phyloP scores from a whole-genome alignment of 2,888 invertebrate species.

The Dusona sp. region DNA sequence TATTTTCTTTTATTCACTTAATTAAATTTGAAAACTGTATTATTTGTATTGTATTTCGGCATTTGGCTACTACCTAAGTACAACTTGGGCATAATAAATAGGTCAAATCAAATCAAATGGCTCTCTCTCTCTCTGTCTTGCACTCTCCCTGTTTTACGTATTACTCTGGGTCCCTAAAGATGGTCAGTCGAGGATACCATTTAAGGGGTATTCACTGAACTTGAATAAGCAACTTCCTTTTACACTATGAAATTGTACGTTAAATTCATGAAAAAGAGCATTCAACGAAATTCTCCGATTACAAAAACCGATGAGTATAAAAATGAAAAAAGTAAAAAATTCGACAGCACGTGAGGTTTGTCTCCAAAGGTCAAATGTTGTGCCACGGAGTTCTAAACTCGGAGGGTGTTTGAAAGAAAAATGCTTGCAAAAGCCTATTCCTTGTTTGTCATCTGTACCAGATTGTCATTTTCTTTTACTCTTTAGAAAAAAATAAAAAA shows the following conservation, averaged over 20 bases:
- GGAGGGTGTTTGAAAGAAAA: background rate
- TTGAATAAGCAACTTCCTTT: background rate
- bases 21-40: too few species aligned
- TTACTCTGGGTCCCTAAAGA: slow-evolving; percentile 32
- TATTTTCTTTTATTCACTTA: too few species aligned
- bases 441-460: background rate
- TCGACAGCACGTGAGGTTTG: background rate
- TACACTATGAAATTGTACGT: background rate
- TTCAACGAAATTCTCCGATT: background rate
- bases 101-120: too few species aligned
- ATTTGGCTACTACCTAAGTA: too few species aligned
- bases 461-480: background rate
- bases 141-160: slow-evolving; percentile 17
- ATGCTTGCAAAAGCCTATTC: background rate
- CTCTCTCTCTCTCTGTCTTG: too few species aligned
- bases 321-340: background rate
- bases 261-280: background rate
- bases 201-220: slow-evolving; percentile 31
- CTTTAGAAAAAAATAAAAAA: background rate
- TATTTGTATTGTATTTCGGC: too few species aligned
- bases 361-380: background rate
- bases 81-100: too few species aligned
- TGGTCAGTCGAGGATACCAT: slow-evolving; percentile 59
- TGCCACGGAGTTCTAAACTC: background rate
- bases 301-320: background rate